phyloP scores from a whole-genome alignment of 2,888 invertebrate genomes.

The Ypsolopha scabrella region DNA sequence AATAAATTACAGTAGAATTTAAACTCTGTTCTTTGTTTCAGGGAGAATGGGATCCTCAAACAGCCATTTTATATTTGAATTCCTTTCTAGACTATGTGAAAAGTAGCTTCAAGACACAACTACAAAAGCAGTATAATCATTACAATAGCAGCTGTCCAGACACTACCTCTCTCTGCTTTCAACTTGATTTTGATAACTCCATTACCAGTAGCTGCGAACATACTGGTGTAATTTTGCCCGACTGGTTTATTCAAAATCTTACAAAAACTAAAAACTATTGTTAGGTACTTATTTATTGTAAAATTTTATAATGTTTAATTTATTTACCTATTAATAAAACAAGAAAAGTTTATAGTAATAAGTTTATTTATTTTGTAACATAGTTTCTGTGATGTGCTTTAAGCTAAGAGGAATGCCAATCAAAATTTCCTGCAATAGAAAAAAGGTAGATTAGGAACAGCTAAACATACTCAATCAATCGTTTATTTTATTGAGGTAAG shows the following conservation, averaged over 20 bases:
- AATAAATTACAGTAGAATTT: neutral
- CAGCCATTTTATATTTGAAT: neutral
- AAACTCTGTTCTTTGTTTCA: neutral
- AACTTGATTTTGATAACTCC: neutral
- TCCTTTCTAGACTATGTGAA: neutral
- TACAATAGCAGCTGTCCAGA: neutral
- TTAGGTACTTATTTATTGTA: too few relatives aligned
- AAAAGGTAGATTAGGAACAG: too few relatives aligned
- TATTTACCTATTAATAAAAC: too few relatives aligned
- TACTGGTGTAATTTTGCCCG: neutral
- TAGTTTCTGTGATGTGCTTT: too few relatives aligned
- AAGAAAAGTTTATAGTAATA: too few relatives aligned
- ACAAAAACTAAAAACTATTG: too few relatives aligned
- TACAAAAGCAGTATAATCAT: neutral
- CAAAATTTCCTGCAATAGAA: too few relatives aligned
- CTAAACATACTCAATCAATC: too few relatives aligned
- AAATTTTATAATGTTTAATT: too few relatives aligned
- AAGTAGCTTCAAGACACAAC: neutral
- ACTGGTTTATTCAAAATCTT: neutral
- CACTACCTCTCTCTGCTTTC: neutral
- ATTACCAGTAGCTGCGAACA: neutral
- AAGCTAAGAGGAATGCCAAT: too few relatives aligned
- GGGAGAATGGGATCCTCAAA: neutral
- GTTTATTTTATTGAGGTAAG: too few relatives aligned
- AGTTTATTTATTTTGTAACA: too few relatives aligned